phyloP scores from a whole-genome alignment of 2,113 vertebrate species.

The Tretioscincus oriximinensis region DNA sequence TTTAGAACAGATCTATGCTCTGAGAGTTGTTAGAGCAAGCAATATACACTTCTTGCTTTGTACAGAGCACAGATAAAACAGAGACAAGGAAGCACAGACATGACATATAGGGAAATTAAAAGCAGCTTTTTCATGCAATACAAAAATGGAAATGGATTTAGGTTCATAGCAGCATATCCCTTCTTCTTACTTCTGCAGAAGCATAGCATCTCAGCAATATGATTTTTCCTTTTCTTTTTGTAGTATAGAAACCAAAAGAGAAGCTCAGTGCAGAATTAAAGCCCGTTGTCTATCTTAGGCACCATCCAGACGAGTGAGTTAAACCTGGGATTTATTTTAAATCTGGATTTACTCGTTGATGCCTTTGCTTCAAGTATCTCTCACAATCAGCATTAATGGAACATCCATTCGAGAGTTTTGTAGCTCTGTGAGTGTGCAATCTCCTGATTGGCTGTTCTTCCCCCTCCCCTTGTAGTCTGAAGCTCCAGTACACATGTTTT shows the following conservation, averaged over 20 bases:
- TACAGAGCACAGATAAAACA: slow-evolving; percentile 1
- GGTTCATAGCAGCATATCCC: background rate
- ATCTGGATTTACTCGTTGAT: too few relatives aligned
- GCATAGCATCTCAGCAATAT: background rate
- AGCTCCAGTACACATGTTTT: too few relatives aligned
- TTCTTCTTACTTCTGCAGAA: background rate
- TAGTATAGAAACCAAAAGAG: background rate
- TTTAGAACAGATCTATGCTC: slow-evolving; percentile 20
- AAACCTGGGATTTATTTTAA: too few relatives aligned
- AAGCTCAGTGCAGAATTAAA: background rate
- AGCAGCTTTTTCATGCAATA: slow-evolving; percentile 4
- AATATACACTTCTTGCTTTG: slow-evolving; percentile 10
- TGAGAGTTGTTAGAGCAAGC: slow-evolving; percentile 36
- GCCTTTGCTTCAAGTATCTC: too few relatives aligned
- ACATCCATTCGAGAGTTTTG: too few relatives aligned
- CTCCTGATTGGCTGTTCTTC: too few relatives aligned
- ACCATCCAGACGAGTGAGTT: too few relatives aligned
- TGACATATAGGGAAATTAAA: background rate
- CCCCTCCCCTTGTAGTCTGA: too few relatives aligned
- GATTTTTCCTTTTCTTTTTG: background rate
- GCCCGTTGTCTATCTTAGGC: slow-evolving; percentile 19
- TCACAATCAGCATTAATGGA: too few relatives aligned
- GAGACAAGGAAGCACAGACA: background rate
- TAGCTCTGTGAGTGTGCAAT: too few relatives aligned
- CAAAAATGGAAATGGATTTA: background rate